Base-by-base conservation (phyloP, 2,113 vertebrate genomes). In the Illadopsis cleaveri region DNA sequence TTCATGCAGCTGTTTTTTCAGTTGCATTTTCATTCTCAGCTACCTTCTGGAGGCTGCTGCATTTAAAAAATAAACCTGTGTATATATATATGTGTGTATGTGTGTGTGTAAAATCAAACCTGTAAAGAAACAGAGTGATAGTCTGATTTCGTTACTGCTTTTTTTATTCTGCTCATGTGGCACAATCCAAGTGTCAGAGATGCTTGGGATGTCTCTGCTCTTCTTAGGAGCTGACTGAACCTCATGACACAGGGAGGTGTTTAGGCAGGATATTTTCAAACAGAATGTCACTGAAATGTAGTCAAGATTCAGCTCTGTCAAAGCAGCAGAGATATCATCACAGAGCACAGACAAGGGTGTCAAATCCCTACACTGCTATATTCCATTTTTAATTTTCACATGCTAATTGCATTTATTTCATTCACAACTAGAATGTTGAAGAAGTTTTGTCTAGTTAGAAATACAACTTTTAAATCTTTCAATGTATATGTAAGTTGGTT, bases 391-490 rank as follows among this genome's bases (percentile, higher is more conserved):
- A 81, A 90, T 93, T 94, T 88, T 86, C 51, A 77, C 44, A 53
- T 90, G 75, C 21, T 90, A 88, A 92, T 94, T 93, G 17, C 28
- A 33, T 61, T 88, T 70, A 18, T 79, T 94, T 51, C 64, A 86
- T 88, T 95, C 60, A 83, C 44, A 78, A 58, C 20, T 56, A 50
- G 47, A 87, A 60, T 1, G 8, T 9, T 0, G 2, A 62, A 73
- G 35, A 76, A 64, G 44, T 40, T 77, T 11, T 15, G 15, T 68
- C 16, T 71, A 35, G 37, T 75, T 88, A 53, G 66, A 81, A 87
- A 93, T 51, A 35, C 7, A 58, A 3, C 61, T 66, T 77, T 57
- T 14, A 4, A 60, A 31, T 60, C 35, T 88, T 71, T 64, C 60
- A 60, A 4, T 73, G 60, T 11, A 21, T 5, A 35, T 38, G 31